Evolutionary conservation across 2,797 vertebrate species (phyloP), one percentile per base, ranked within the genome.

Genomic region (Chelon auratus): DNA sequence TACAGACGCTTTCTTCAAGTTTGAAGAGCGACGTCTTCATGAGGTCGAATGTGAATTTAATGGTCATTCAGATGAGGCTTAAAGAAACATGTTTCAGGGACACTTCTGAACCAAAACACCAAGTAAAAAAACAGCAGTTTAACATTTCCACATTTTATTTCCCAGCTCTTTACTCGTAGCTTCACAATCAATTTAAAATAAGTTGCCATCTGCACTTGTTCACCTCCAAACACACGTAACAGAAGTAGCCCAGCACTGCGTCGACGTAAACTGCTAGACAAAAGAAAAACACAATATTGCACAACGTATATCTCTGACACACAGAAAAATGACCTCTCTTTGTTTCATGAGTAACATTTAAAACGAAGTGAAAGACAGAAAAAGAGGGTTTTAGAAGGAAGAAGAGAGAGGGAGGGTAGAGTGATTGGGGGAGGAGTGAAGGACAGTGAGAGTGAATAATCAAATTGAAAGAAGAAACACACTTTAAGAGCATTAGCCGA

Each of bases 381-480:
- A 72, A 79, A 73, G 66, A 71, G 51, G 8, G 54, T 57, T 73
- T 83, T 22, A 52, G 64, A 83, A 50, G 17, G 73, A 67, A 52
- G 40, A 67, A 55, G 45, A 68, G 26, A 45, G 55, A 50, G 0
- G 40, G 51, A 65, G 6, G 17, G 33, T 22, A 60, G 61, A 72
- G 74, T 61, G 47, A 64, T 20, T 62, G 65, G 50, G 53, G 14
- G 24, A 8, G 14, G 62, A 65, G 65, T 62, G 59, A 75, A 59
- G 51, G 30, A 45, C 62, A 82, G 64, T 57, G 54, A 72, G 62
- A 65, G 47, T 5, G 62, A 61, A 77, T 80, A 82, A 89, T 86
- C 74, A 89, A 93, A 94, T 66, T 91, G 92, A 93, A 93, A 88
- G 87, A 85, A 91, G 78, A 72, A 92, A 92, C 94, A 87, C 91